Evolutionary conservation across 2,113 vertebrate genomes (phyloP).

Genomic region (Ictidomys tridecemlineatus): DNA sequence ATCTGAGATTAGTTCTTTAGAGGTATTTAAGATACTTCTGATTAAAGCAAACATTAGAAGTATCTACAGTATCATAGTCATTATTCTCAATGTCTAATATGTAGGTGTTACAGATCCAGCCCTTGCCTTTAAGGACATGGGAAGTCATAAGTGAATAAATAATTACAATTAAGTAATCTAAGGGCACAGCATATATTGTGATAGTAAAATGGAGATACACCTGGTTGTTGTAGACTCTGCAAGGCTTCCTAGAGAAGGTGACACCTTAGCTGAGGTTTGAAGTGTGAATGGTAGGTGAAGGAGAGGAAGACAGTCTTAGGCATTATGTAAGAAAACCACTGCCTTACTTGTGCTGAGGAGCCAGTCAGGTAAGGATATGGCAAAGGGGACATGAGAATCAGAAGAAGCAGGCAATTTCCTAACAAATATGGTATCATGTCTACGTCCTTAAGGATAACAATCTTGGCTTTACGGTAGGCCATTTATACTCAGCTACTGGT

Average conservation of each 20-base stretch:
- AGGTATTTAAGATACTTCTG: not conserved
- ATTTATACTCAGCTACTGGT: not conserved
- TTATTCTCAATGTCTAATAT: not conserved
- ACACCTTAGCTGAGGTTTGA: slow-evolving; percentile 14
- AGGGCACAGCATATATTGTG: not conserved
- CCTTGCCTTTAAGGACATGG: not conserved
- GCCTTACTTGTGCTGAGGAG: not conserved
- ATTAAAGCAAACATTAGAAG: not conserved
- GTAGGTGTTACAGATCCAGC: not conserved
- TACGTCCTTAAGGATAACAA: not conserved
- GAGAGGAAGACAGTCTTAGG: not conserved
- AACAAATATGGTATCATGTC: not conserved
- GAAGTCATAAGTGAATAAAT: not conserved
- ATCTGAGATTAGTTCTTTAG: not conserved
- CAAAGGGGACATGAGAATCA: not conserved
- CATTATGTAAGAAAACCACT: not conserved
- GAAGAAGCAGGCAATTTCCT: not conserved
- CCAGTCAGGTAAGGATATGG: not conserved
- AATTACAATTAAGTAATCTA: not conserved
- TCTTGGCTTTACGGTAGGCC: not conserved
- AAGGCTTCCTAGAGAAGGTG: not conserved
- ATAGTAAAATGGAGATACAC: not conserved
- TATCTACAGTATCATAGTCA: not conserved
- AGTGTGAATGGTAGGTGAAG: not conserved
- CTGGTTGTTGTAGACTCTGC: not conserved